A percentile compares a stretch with the other conserved stretches of the same genome.
phyloP scores from a whole-genome alignment of 2,113 vertebrate genomes.

The Ariopsis seemanni region DNA sequence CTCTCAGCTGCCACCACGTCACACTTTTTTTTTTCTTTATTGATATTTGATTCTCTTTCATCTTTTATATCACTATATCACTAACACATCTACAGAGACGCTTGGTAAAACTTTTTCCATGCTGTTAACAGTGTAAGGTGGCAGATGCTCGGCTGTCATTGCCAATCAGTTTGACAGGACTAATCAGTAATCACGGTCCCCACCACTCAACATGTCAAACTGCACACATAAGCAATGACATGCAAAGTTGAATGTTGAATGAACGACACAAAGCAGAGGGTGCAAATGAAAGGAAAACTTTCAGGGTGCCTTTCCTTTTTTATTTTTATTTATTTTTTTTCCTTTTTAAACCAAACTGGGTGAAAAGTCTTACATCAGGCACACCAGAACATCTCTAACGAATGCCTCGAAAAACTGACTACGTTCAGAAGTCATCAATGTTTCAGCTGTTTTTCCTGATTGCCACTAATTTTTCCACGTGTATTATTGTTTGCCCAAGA shows the following conservation, averaged over 20 bases:
- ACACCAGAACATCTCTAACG: background rate
- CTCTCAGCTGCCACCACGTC: background rate
- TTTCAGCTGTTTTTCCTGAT: background rate
- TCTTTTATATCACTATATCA: background rate
- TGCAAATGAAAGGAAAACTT: background rate
- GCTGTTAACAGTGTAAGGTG: background rate
- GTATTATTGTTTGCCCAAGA: background rate
- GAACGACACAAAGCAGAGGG: background rate
- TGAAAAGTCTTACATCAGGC: background rate
- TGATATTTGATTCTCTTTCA: conserved; percentile 13
- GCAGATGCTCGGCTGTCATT: background rate
- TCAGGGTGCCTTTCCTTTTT: background rate
- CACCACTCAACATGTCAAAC: background rate
- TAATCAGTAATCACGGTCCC: conserved; percentile 4
- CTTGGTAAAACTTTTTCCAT: background rate
- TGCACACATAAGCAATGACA: background rate
- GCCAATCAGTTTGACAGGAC: background rate
- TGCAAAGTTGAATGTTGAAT: background rate
- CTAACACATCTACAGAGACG: background rate
- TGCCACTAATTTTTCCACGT: background rate
- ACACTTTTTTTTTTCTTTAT: background rate
- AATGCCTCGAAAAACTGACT: background rate
- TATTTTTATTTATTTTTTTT: too few relatives aligned
- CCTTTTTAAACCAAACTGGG: too few relatives aligned
- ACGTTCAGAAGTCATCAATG: background rate